Conservation (phyloP, 2,888 invertebrate species). For the Hydropsyche betteni region DNA sequence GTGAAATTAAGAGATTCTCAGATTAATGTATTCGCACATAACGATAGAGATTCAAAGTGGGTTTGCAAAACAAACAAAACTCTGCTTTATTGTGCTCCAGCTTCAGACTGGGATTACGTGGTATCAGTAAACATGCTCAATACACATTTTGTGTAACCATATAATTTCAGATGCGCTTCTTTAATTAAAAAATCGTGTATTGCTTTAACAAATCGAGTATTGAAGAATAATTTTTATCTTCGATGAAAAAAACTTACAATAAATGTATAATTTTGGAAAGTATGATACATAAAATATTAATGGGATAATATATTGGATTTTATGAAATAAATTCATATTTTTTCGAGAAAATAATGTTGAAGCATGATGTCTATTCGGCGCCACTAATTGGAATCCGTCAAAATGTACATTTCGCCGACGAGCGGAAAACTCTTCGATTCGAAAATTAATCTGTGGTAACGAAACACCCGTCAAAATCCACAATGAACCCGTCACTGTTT, state of each 20-base stretch:
- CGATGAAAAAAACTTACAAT: too few relatives aligned
- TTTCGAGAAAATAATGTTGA: background rate
- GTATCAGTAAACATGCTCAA: conserved; percentile 22
- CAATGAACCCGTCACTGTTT: conserved; percentile 1
- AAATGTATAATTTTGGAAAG: too few relatives aligned
- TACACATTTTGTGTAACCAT: background rate
- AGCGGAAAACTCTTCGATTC: too few relatives aligned
- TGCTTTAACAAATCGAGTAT: too few relatives aligned
- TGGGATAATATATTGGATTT: too few relatives aligned
- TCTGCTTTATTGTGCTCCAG: conserved; percentile 4
- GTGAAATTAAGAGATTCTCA: conserved; percentile 11
- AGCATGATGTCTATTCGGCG: background rate
- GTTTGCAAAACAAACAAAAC: conserved; percentile 22
- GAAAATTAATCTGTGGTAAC: background rate
- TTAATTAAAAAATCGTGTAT: too few relatives aligned
- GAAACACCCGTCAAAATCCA: conserved; percentile 3
- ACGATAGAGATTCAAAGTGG: conserved; percentile 1
- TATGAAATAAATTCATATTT: background rate
- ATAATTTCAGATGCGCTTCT: too few relatives aligned
- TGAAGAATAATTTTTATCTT: background rate
- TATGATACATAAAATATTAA: too few relatives aligned
- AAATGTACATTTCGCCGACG: background rate
- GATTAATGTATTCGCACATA: conserved; percentile 12
- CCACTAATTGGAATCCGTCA: too few relatives aligned
- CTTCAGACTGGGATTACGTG: background rate